Percentiles rank a stretch among this genome's conserved stretches.
These are phyloP conservation scores for Morpho helenor DNA, from an alignment of 2,888 invertebrate genomes.

Conservation along the genomic window DNA sequence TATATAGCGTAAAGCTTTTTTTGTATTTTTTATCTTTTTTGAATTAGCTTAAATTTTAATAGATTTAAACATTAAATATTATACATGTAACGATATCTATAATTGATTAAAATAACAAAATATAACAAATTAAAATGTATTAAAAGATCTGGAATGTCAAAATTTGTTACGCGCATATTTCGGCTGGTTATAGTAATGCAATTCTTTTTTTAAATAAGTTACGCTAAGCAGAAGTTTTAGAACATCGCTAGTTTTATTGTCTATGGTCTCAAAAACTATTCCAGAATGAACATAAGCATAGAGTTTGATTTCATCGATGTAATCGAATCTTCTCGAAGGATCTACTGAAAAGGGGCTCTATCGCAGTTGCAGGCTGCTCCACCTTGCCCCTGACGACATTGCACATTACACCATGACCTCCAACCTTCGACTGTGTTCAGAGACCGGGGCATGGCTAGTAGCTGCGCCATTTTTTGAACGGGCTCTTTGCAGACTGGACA, in stretches of 20 bases:
- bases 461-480: slow-evolving; percentile 13
- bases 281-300: not conserved
- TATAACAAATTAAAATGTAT: no score
- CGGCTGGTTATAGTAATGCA: no score
- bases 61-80: not conserved
- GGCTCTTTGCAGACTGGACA: slow-evolving; percentile 59
- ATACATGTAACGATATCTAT: no score
- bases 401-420: slow-evolving; percentile 81
- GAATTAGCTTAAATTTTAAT: slow-evolving; percentile 2
- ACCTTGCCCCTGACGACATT: slow-evolving; percentile 84
- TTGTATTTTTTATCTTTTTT: not conserved
- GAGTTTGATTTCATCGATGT: slow-evolving; percentile 5
- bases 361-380: slow-evolving; percentile 89
- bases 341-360: slow-evolving; percentile 78
- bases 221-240: no score
- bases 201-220: no score
- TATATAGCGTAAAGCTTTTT: not conserved
- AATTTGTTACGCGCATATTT: no score
- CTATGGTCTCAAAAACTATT: no score
- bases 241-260: no score
- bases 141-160: no score
- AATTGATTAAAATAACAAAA: no score
- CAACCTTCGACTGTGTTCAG: slow-evolving; percentile 71
- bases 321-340: slow-evolving; percentile 8
- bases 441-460: slow-evolving; percentile 27